phyloP scores from a whole-genome alignment of 64 coral and sea anemone genomes.

The Montipora capricornis region DNA sequence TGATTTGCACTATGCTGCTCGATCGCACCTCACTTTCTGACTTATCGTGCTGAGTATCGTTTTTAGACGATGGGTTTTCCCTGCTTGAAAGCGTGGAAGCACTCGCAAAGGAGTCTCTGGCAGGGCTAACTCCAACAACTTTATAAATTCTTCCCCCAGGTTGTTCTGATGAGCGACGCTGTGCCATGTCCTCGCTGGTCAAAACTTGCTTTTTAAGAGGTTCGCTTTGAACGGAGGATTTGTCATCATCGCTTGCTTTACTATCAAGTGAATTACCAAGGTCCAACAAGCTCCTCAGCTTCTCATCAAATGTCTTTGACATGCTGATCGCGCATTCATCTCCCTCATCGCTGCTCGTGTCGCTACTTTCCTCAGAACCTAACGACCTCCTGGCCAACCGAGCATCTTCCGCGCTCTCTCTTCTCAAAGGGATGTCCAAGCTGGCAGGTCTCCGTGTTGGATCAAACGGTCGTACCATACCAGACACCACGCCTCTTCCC shows the following conservation, averaged over 20 bases:
- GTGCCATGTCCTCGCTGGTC: neutral
- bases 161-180: conserved; percentile 44
- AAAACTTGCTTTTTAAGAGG: conserved; percentile 20
- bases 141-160: conserved; percentile 31
- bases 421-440: conserved; percentile 70
- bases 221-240: conserved; percentile 59
- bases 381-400: conserved; percentile 38
- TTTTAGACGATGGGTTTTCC: neutral
- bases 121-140: conserved; percentile 23
- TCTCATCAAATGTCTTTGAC: conserved; percentile 98
- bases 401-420: conserved; percentile 75
- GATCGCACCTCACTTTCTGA: neutral
- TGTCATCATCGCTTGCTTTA: conserved; percentile 39
- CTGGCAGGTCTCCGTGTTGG: conserved; percentile 78
- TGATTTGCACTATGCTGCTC: conserved; percentile 15
- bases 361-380: conserved; percentile 86
- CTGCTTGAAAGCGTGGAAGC: neutral
- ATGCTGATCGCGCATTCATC: conserved; percentile 76
- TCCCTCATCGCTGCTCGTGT: conserved; percentile 80
- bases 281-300: conserved; percentile 82
- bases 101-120: neutral
- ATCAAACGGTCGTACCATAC: conserved; percentile 34
- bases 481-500: conserved; percentile 74
- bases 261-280: conserved; percentile 44
- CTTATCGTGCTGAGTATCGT: neutral